Evolutionary conservation across 2,888 invertebrate genomes (phyloP), one percentile per base, ranked within the genome.

Genomic region (Drosophila acutilabella): DNA sequence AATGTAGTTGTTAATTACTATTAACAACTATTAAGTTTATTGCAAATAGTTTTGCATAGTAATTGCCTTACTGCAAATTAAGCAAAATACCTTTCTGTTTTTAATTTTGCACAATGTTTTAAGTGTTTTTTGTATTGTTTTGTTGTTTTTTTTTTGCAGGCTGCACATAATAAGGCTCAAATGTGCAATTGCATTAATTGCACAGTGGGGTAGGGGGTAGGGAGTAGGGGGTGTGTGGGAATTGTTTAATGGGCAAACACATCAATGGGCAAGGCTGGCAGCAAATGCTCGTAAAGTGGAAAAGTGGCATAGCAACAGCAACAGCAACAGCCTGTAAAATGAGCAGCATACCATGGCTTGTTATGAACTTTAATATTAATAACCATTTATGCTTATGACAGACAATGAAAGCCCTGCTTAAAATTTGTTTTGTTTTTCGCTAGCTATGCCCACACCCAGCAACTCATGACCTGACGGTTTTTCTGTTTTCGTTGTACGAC

Each of bases 381-480:
- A 88, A 77, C 83, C 89, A 77, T 86, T 88, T 86, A 82, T 83
- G 89, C 87, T 82, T 82, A 88, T 88, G 80, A 86, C 80, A 82
- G 80, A 88, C 74, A 85, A 86, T 82, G 77, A 78, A 84, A 78
- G 68, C 84, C 53, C 52, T 80, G 69, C 64, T 62, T 64, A 65
- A 65, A 71, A 80, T 71, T 66, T 61, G 64, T 36, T 36, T 11
- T 36, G 36, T 36, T 42, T 58, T 23, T 64, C 44, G 53, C 38
- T 54, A 41, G 33, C 56, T 40, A 16, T 56, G 30, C 30, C 8
- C 26, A 26, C 26, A 26, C 26, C 26, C 8, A 26, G n/a, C 4
- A 11, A 1, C 8, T 6, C 20, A 30, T 30, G 30, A 2, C 38
- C 57, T 47, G 38, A 33, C 48, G 14, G n/a, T 58, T 30, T 30